Conservation (phyloP, 2,888 invertebrate genomes). For the Gymnoscelis rufifasciata region DNA sequence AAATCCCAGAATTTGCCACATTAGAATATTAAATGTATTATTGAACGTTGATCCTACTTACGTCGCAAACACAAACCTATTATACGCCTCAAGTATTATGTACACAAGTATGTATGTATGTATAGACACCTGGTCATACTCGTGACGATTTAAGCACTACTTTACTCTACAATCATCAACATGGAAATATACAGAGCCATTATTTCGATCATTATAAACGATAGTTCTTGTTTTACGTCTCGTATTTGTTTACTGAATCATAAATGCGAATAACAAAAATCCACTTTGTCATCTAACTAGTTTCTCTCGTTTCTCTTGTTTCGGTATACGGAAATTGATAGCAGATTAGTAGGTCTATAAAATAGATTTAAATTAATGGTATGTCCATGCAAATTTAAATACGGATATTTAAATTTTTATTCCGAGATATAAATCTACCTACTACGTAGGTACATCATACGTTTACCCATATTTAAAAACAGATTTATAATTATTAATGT, state of each 20-base stretch:
- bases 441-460: too few relatives aligned
- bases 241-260: not conserved
- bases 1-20: slow-evolving; percentile 1
- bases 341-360: not conserved
- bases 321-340: not conserved
- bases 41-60: slow-evolving; percentile 7
- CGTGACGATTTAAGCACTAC: not conserved
- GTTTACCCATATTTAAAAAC: too few relatives aligned
- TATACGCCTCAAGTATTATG: slow-evolving; percentile 2
- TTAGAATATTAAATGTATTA: slow-evolving; percentile 5
- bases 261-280: not conserved
- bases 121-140: not conserved
- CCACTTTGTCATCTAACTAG: not conserved
- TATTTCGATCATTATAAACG: not conserved
- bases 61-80: not conserved
- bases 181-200: slow-evolving; percentile 4
- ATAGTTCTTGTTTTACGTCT: not conserved
- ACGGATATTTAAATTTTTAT: too few relatives aligned
- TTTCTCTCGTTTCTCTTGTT: slow-evolving; percentile 9
- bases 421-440: too few relatives aligned
- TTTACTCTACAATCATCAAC: not conserved
- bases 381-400: too few relatives aligned
- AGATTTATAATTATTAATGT: too few relatives aligned
- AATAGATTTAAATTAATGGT: too few relatives aligned
- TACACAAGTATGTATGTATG: not conserved